Evolutionary conservation across 2,888 invertebrate genomes (phyloP).

Genomic region (Melanophora roralis): DNA sequence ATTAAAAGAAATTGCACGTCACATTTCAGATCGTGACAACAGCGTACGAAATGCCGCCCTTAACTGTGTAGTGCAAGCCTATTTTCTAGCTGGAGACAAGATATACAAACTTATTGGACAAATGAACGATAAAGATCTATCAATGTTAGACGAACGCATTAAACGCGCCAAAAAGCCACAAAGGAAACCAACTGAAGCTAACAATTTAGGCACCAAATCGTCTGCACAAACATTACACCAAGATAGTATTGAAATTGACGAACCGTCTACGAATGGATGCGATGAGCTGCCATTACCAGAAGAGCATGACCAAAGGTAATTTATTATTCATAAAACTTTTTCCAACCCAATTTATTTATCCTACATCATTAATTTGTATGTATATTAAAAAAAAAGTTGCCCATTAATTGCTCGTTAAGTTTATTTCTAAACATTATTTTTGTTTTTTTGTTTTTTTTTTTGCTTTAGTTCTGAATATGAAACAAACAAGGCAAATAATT

Average conservation of each 20-base stretch:
- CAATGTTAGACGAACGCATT: slow-evolving; percentile 95
- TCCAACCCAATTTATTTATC: no score
- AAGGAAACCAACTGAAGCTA: slow-evolving; percentile 73
- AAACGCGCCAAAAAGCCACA: slow-evolving; percentile 89
- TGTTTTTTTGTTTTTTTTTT: slow-evolving; percentile 66
- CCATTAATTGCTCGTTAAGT: slow-evolving; percentile 17
- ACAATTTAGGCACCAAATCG: slow-evolving; percentile 66
- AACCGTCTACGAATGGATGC: slow-evolving; percentile 74
- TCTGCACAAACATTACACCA: slow-evolving; percentile 70
- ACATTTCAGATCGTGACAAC: slow-evolving; percentile 97
- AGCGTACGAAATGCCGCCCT: slow-evolving; percentile 96
- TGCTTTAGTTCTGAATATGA: slow-evolving; percentile 67
- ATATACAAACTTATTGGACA: slow-evolving; percentile 94
- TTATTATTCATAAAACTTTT: no score
- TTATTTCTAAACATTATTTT: slow-evolving; percentile 49
- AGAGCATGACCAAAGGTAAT: slow-evolving; percentile 65
- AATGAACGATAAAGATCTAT: slow-evolving; percentile 95
- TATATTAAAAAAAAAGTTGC: background rate
- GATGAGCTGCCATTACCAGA: slow-evolving; percentile 74
- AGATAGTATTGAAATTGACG: slow-evolving; percentile 77
- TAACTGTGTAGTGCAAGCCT: slow-evolving; percentile 94
- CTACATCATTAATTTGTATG: no score
- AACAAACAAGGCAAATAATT: slow-evolving; percentile 68
- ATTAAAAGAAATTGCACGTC: slow-evolving; percentile 90
- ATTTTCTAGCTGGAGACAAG: slow-evolving; percentile 91